These are phyloP conservation scores for Stegana nigrithorax DNA, from an alignment of 2,888 invertebrate species.

Conservation along the genomic window DNA sequence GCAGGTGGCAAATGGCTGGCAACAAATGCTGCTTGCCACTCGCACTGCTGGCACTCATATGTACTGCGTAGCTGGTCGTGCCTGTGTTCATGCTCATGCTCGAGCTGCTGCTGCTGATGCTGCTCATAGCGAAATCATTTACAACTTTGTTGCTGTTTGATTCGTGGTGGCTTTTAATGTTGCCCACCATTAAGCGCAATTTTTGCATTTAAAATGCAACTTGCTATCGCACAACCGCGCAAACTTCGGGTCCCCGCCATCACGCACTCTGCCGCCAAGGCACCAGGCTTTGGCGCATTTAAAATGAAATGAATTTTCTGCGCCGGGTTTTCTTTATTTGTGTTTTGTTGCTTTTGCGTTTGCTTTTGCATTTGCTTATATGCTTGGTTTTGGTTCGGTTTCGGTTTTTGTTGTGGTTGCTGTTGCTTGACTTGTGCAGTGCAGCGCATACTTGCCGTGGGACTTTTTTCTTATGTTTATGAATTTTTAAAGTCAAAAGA, in stretches of 20 bases:
- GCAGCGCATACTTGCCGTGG: not conserved
- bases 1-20: constrained; percentile 29
- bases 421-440: not conserved
- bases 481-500: constrained; percentile 17
- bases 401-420: not conserved
- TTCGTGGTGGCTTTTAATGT: constrained; percentile 10
- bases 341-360: no score
- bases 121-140: not conserved
- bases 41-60: constrained; percentile 32
- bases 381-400: no score
- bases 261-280: not conserved
- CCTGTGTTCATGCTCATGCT: constrained; percentile 31
- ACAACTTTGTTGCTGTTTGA: constrained; percentile 12
- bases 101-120: not conserved
- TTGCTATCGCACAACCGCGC: not conserved
- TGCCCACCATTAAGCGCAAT: constrained; percentile 17
- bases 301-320: constrained; percentile 6
- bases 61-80: constrained; percentile 25
- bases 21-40: constrained; percentile 21
- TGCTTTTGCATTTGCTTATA: not conserved
- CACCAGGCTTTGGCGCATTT: constrained; percentile 8
- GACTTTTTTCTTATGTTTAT: constrained; percentile 15
- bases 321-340: not conserved
- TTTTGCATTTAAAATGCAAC: constrained; percentile 16
- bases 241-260: not conserved